Percentiles rank a stretch among this genome's conserved stretches.
phyloP scores from a whole-genome alignment of 2,888 invertebrate genomes.

The Andrena haemorrhoa region DNA sequence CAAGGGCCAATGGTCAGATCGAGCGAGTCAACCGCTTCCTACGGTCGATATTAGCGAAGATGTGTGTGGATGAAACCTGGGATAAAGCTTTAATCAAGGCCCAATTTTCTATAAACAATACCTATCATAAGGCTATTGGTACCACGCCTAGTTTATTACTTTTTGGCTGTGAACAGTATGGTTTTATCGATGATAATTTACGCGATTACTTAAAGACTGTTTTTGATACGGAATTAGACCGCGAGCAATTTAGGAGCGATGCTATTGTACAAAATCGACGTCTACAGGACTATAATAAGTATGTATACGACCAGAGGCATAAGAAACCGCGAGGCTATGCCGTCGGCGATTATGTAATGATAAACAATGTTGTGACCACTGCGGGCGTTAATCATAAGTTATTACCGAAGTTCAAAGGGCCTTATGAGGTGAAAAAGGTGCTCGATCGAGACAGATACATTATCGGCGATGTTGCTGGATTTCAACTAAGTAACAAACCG shows the following conservation, averaged over 20 bases:
- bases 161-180: slow-evolving; percentile 23
- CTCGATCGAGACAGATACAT: neutral
- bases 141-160: slow-evolving; percentile 23
- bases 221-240: neutral
- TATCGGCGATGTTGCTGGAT: too few relatives aligned
- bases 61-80: slow-evolving; percentile 9
- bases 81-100: neutral
- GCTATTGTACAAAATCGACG: neutral
- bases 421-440: slow-evolving; percentile 6
- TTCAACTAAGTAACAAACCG: neutral
- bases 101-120: slow-evolving; percentile 40
- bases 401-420: neutral
- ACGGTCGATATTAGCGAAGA: slow-evolving; percentile 7
- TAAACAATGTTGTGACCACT: neutral
- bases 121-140: slow-evolving; percentile 11
- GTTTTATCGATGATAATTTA: neutral
- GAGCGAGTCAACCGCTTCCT: slow-evolving; percentile 32
- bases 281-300: slow-evolving; percentile 5
- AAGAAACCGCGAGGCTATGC: neutral
- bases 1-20: slow-evolving; percentile 14
- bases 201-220: neutral
- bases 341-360: neutral
- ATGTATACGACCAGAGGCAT: neutral
- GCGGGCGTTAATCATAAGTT: neutral
- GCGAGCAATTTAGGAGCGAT: neutral